Evolutionary conservation across 2,113 vertebrate species (phyloP).

Genomic region (Chamaetylas fuelleborni): DNA sequence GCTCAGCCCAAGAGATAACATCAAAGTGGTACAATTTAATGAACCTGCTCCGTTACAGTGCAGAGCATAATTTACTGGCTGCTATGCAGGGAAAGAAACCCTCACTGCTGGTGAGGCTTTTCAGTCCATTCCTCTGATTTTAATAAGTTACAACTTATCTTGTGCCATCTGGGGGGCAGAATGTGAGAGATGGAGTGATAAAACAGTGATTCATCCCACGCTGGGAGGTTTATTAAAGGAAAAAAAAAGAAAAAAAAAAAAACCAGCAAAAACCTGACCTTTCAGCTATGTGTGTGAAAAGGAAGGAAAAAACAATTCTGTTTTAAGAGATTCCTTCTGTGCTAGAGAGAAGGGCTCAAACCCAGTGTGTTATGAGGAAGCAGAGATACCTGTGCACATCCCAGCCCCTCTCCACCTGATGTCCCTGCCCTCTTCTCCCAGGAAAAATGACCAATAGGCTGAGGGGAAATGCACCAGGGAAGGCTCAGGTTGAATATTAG

Average conservation of each 20-base stretch:
- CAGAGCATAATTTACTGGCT: background rate
- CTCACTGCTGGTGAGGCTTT: background rate
- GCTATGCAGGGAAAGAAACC: background rate
- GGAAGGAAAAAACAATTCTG: background rate
- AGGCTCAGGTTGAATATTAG: background rate
- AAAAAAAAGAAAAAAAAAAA: too few relatives aligned
- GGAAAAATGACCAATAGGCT: rapidly evolving
- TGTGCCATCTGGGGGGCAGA: background rate
- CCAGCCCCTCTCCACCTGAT: background rate
- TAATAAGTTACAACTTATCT: background rate
- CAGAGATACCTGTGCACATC: background rate
- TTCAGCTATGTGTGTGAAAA: background rate
- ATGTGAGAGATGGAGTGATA: background rate
- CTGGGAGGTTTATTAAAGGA: background rate
- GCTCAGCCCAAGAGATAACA: constrained; percentile 39
- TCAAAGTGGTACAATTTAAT: constrained; percentile 34
- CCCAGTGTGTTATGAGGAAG: too few relatives aligned
- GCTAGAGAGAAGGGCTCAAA: background rate
- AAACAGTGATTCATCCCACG: background rate
- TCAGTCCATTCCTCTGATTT: background rate
- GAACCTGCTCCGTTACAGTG: background rate
- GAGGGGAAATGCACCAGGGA: background rate
- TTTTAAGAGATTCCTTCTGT: background rate
- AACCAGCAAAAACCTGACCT: background rate
- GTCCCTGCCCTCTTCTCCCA: background rate